phyloP scores from a whole-genome alignment of 2,113 vertebrate species.

The Arizona elegans region DNA sequence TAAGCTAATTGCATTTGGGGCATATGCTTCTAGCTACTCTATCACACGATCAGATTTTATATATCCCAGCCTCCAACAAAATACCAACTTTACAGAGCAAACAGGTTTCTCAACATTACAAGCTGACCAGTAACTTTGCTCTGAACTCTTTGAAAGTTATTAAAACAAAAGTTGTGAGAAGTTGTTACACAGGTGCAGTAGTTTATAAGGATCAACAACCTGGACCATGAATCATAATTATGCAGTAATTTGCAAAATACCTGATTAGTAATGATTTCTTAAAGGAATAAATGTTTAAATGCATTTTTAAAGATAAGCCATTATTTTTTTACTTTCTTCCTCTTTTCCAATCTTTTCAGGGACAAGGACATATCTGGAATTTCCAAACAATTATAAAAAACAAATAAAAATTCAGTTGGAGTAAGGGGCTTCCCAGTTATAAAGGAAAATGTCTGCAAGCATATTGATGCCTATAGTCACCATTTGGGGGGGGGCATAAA shows the following conservation, averaged over 20 bases:
- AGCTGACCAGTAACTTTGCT: constrained; percentile 26
- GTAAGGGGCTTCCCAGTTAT: not conserved
- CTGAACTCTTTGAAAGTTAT: constrained; percentile 7
- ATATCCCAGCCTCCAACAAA: not conserved
- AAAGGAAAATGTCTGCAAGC: not conserved
- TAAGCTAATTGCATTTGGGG: not conserved
- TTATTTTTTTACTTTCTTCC: not conserved
- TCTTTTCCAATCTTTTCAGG: not conserved
- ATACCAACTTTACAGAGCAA: not conserved
- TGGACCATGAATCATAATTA: not conserved
- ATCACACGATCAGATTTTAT: not conserved
- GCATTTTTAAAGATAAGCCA: not conserved
- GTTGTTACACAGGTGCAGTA: not conserved
- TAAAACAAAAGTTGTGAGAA: not conserved
- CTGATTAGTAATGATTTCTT: not conserved
- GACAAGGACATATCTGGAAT: not conserved
- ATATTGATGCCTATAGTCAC: not conserved
- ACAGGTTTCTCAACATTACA: not conserved
- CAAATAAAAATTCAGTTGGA: not conserved
- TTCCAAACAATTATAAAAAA: not conserved
- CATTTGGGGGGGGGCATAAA: not conserved
- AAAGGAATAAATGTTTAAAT: not conserved
- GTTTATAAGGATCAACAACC: constrained; percentile 4
- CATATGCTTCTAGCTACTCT: accelerated
- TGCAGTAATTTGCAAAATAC: not conserved